These are phyloP conservation scores for Drosophila flavopinicola DNA, from an alignment of 2,888 invertebrate genomes.

Conservation along the genomic window DNA sequence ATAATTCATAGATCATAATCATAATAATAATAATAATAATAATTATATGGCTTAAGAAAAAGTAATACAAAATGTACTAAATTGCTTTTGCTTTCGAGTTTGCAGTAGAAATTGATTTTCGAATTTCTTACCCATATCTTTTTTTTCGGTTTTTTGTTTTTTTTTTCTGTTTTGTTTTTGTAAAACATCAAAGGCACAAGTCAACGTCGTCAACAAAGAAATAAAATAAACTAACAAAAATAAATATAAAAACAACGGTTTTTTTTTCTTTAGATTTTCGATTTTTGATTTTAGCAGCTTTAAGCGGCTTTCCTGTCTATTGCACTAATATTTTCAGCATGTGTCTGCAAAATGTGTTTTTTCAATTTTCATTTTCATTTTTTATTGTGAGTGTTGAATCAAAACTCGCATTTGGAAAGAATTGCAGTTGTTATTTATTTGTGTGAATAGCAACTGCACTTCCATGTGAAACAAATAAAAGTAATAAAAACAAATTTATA, in stretches of 20 bases:
- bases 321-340: constrained; percentile 50
- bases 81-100: constrained; percentile 43
- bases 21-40: constrained; percentile 53
- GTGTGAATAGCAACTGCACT: constrained; percentile 33
- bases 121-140: constrained; percentile 37
- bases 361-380: constrained; percentile 12
- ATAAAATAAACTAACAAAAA: constrained; percentile 64
- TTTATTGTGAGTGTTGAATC: constrained; percentile 20
- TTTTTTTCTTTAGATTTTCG: too few relatives aligned
- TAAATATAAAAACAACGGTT: constrained; percentile 47
- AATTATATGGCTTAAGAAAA: constrained; percentile 74
- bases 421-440: constrained; percentile 23
- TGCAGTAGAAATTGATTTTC: constrained; percentile 46
- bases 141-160: constrained; percentile 13
- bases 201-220: constrained; percentile 83
- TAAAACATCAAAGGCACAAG: constrained; percentile 84
- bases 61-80: constrained; percentile 74
- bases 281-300: constrained; percentile 38
- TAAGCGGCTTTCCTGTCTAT: constrained; percentile 42
- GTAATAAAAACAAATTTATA: constrained; percentile 63
- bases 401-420: constrained; percentile 59
- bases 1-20: constrained; percentile 43
- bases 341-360: constrained; percentile 44
- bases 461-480: constrained; percentile 29
- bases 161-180: constrained; percentile 46